Evolutionary conservation across 2,113 vertebrate genomes (phyloP).

Genomic region (Pseudopipra pipra): DNA sequence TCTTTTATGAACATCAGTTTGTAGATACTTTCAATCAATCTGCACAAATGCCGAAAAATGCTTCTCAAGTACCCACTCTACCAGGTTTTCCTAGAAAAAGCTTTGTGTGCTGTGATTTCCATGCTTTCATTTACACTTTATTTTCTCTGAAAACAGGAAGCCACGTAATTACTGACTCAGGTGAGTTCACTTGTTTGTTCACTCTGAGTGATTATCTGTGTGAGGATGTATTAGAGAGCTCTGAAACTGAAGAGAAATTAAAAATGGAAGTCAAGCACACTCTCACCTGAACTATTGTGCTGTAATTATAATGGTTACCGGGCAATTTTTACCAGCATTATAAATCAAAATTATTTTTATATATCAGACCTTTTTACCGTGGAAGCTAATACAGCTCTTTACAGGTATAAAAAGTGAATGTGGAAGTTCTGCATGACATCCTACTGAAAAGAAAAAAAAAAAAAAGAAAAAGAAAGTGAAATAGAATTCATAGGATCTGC

Average conservation of each 20-base stretch:
- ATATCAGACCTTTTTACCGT: background rate
- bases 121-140: slow-evolving; percentile 27
- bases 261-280: background rate
- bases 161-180: slow-evolving; percentile 20
- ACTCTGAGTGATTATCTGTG: background rate
- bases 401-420: background rate
- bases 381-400: background rate
- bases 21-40: slow-evolving; percentile 41
- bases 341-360: background rate
- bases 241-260: background rate
- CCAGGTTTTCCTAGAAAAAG: slow-evolving; percentile 53
- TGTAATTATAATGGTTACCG: background rate
- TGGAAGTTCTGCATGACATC: background rate
- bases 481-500: background rate
- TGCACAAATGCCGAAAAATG: slow-evolving; percentile 18
- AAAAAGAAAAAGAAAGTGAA: background rate
- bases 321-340: background rate
- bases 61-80: slow-evolving; percentile 37
- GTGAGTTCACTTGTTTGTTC: background rate
- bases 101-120: background rate
- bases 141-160: slow-evolving; percentile 42
- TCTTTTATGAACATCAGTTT: slow-evolving; percentile 58
- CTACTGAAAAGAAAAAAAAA: background rate
- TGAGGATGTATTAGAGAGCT: background rate
- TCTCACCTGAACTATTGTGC: background rate